These are phyloP conservation scores for Smutsia gigantea DNA, from an alignment of 2,797 vertebrate species.

Conservation along the genomic window DNA sequence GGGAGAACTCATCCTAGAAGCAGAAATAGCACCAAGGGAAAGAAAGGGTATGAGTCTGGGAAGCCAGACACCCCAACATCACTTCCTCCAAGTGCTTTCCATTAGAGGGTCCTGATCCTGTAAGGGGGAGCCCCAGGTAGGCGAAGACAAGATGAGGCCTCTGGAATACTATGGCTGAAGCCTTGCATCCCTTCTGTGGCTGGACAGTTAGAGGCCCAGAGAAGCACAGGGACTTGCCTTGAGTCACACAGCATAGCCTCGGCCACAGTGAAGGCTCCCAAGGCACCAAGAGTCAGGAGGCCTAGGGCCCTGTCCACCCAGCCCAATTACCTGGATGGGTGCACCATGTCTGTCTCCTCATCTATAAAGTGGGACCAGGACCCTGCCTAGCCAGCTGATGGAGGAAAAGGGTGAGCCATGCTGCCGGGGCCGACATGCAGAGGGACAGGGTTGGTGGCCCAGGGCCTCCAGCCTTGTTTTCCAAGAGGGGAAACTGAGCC, in stretches of 20 bases:
- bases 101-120: background rate
- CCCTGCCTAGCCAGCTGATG: background rate
- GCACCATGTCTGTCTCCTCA: background rate
- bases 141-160: background rate
- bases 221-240: background rate
- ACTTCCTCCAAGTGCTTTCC: background rate
- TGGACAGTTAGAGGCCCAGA: background rate
- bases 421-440: background rate
- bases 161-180: fast-evolving
- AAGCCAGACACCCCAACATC: background rate
- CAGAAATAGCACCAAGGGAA: background rate
- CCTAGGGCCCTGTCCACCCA: background rate
- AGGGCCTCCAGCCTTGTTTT: background rate
- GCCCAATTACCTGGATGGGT: background rate
- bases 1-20: background rate
- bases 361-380: background rate
- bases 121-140: background rate
- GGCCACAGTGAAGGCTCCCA: background rate
- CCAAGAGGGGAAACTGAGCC: background rate
- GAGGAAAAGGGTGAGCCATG: background rate
- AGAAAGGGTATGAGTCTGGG: background rate
- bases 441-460: background rate
- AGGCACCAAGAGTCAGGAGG: background rate
- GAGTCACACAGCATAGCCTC: background rate
- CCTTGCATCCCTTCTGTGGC: background rate